A percentile compares a stretch with the other conserved stretches of the same genome.
Conservation (phyloP, 2,113 vertebrate genomes). For the Anoura caudifer region DNA sequence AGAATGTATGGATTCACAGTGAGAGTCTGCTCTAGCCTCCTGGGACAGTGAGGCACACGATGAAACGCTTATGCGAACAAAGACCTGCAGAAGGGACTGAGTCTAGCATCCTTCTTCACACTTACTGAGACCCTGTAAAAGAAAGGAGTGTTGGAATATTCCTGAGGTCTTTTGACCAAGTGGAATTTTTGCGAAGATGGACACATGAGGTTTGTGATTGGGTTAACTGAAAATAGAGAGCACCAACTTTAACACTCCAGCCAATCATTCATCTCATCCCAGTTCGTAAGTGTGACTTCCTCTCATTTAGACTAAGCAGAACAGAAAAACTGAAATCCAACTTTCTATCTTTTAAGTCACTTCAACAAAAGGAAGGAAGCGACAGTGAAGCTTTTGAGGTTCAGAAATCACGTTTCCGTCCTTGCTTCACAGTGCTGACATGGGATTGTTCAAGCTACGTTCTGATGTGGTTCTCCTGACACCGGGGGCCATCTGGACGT, state of each 20-base stretch:
- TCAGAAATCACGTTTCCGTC: background rate
- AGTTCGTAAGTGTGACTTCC: background rate
- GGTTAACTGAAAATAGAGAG: background rate
- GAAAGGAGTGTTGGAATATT: background rate
- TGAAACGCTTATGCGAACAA: background rate
- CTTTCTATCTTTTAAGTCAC: background rate
- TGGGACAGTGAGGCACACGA: background rate
- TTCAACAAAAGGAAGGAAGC: constrained; percentile 1
- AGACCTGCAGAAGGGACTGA: background rate
- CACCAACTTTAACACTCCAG: background rate
- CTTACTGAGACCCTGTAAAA: background rate
- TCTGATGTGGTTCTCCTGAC: background rate
- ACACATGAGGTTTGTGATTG: background rate
- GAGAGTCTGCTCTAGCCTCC: background rate
- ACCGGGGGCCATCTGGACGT: background rate
- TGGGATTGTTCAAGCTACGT: background rate
- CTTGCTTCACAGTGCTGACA: background rate
- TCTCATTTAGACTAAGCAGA: background rate
- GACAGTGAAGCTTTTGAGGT: background rate
- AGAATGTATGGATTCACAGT: background rate
- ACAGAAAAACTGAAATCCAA: background rate
- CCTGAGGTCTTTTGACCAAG: background rate
- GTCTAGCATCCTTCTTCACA: background rate
- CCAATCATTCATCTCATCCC: background rate
- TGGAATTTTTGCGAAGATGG: background rate